A percentile compares a stretch with the other conserved stretches of the same genome.
phyloP scores from a whole-genome alignment of 2,113 vertebrate species.

The Pedetes capensis region DNA sequence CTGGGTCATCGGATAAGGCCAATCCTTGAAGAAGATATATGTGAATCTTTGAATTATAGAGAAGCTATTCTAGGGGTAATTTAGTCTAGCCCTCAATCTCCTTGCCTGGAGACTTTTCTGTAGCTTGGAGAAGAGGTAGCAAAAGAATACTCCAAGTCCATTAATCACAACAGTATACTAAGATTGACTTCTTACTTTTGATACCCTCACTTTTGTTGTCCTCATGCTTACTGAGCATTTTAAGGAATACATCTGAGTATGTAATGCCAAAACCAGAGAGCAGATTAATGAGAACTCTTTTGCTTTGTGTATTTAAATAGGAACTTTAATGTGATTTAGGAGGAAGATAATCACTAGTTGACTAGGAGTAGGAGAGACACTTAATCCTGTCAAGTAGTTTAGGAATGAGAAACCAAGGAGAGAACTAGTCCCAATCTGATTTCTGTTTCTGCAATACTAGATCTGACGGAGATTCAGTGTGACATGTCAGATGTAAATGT shows the following conservation, averaged over 20 bases:
- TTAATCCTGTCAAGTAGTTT: constrained; percentile 1
- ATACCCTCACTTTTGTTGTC: background rate
- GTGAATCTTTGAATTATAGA: constrained; percentile 26
- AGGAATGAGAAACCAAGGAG: constrained; percentile 11
- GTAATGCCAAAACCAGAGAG: constrained; percentile 38
- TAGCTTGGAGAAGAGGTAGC: constrained; percentile 13
- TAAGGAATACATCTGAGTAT: background rate
- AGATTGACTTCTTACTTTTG: background rate
- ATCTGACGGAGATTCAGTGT: constrained; percentile 96
- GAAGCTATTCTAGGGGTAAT: background rate
- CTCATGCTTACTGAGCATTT: background rate
- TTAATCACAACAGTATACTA: background rate
- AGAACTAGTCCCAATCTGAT: constrained; percentile 33
- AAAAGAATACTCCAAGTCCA: background rate
- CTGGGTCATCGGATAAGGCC: background rate
- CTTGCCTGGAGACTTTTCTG: background rate
- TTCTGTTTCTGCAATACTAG: constrained; percentile 79
- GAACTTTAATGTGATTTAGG: constrained; percentile 43
- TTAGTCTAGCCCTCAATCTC: background rate
- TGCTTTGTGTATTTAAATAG: constrained; percentile 22
- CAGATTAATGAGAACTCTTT: constrained; percentile 32
- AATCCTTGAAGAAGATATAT: background rate
- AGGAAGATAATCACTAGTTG: constrained; percentile 10
- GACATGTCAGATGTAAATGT: constrained; percentile 90
- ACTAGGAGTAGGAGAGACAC: background rate